These are phyloP conservation scores for Rhegmatorhina hoffmannsi DNA, from an alignment of 2,113 vertebrate species.

Conservation along the genomic window DNA sequence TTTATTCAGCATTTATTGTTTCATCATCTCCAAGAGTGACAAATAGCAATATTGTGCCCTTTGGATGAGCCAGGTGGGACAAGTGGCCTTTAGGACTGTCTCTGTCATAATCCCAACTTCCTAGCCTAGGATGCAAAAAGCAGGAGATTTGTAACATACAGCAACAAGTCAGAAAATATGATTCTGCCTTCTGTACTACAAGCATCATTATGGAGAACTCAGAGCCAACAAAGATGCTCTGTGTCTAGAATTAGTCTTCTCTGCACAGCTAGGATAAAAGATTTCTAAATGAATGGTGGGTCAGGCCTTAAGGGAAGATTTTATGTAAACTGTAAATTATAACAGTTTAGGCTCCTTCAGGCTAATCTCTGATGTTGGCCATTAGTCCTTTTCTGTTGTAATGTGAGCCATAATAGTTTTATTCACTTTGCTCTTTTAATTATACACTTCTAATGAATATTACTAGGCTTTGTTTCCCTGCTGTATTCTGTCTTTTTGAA, in stretches of 20 bases:
- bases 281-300: background rate
- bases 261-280: background rate
- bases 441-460: slow-evolving; percentile 30
- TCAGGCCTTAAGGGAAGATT: background rate
- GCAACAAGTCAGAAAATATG: background rate
- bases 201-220: background rate
- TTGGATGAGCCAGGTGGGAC: background rate
- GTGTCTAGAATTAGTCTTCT: background rate
- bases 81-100: background rate
- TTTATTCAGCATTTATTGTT: background rate
- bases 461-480: background rate
- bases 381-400: slow-evolving; percentile 3
- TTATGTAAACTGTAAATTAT: slow-evolving; percentile 12
- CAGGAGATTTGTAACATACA: background rate
- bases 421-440: slow-evolving; percentile 44
- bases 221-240: background rate
- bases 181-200: background rate
- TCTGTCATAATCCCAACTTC: background rate
- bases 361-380: background rate
- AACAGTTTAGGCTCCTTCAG: background rate
- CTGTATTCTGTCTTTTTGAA: slow-evolving; percentile 34
- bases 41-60: background rate
- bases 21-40: background rate
- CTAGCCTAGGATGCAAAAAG: background rate
- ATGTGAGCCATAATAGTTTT: background rate